Base-by-base conservation (phyloP, 1,140 invertebrate species). In the Trachelipus rathkii region DNA sequence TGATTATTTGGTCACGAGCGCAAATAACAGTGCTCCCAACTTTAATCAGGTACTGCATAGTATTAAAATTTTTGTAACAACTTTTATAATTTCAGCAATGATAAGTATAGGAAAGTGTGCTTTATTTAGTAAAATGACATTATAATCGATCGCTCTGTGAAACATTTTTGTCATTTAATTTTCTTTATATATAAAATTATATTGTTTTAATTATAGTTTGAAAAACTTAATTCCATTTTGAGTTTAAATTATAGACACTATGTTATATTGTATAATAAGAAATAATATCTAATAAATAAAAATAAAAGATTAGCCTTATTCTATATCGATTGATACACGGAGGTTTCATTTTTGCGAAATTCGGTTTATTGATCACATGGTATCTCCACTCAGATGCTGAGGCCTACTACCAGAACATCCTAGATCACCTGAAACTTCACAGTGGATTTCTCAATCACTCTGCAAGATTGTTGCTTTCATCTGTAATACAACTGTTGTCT, bases 311-410 rank as follows among this genome's bases (percentile, higher is more conserved):
- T 33, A 33, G 33, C 6, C 33, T 33, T 1, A n/a, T n/a, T 33
- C 33, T 33, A 33, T 73, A 46, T 23, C 21, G 72, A 46, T 23
- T 45, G 19, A 46, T 50, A 73, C 72, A 19, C 50, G 19, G 44
- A 15, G 50, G 50, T 60, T 60, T 45, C 72, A 24, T 43, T 70
- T 72, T 67, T 50, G 73, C 66, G 72, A 68, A 53, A 50, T 75
- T 60, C 72, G 72, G 73, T 77, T 74, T 79, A 81, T 78, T 81
- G 77, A 81, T 77, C 78, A 77, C 80, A 75, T 81, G 80, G 80
- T 81, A 78, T 81, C 80, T 81, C 77, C 80, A 81, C 80, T 81
- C 80, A 81, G 80, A 81, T 81, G 80, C 80, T 81, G 79, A 77
- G 75, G 77, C 44, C 74, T 74, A 33, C 33, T 33, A 71, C 77